Conservation (phyloP, 2,888 invertebrate genomes). For the Lasiommata megera region DNA sequence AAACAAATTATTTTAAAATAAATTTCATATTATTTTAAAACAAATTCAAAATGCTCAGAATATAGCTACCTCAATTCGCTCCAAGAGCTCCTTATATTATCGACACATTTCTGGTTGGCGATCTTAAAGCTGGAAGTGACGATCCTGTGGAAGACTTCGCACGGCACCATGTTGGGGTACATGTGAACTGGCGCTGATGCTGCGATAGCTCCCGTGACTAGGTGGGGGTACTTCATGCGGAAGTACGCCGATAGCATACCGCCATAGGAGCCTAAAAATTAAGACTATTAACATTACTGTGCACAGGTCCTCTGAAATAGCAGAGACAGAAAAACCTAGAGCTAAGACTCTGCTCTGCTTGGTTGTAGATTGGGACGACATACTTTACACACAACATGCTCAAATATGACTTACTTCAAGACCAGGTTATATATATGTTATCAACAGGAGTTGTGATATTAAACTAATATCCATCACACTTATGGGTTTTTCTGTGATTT, state of each 20-base stretch:
- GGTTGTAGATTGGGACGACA: too few species aligned
- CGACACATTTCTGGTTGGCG: slow-evolving; percentile 81
- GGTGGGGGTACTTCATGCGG: slow-evolving; percentile 96
- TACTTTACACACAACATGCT: too few species aligned
- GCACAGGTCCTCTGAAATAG: not conserved
- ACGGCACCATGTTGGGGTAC: slow-evolving; percentile 90
- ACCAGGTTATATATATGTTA: too few species aligned
- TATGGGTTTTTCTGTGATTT: too few species aligned
- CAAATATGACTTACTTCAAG: too few species aligned
- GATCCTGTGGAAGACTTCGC: slow-evolving; percentile 88
- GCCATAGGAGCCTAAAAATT: slow-evolving; percentile 93
- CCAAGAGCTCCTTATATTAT: slow-evolving; percentile 91
- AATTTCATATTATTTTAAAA: too few species aligned
- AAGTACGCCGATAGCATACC: slow-evolving; percentile 99
- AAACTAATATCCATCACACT: too few species aligned
- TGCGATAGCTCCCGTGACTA: slow-evolving; percentile 93
- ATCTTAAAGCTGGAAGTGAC: slow-evolving; percentile 88
- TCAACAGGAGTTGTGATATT: too few species aligned
- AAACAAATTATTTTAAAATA: not conserved
- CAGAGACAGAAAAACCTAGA: too few species aligned
- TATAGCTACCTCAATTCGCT: slow-evolving; percentile 82
- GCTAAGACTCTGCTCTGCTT: not conserved
- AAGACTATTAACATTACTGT: too few species aligned
- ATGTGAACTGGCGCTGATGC: slow-evolving; percentile 95
- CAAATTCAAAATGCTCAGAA: not conserved